Evolutionary conservation across 2,113 vertebrate genomes (phyloP).

Genomic region (Bambusicola thoracicus): DNA sequence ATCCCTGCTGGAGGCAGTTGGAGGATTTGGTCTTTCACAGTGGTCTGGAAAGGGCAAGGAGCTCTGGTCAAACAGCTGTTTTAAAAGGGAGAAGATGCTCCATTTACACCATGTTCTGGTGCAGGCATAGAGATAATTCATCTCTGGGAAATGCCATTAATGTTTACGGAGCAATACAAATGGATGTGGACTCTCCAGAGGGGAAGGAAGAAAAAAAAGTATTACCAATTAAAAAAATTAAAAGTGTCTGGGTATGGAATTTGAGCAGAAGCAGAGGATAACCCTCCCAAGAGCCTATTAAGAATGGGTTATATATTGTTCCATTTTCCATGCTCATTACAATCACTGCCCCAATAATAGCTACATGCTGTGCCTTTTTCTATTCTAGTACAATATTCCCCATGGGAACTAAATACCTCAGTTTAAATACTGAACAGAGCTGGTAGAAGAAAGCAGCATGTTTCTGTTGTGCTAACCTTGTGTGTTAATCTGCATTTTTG

Average conservation of each 20-base stretch:
- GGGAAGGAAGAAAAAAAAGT: neutral
- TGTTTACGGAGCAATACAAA: neutral
- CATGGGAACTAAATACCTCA: slow-evolving; percentile 18
- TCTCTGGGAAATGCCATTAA: neutral
- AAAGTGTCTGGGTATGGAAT: neutral
- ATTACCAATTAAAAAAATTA: neutral
- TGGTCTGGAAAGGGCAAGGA: neutral
- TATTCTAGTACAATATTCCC: slow-evolving; percentile 51
- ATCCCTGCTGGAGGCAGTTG: neutral
- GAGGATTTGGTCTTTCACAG: neutral
- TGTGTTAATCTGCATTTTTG: neutral
- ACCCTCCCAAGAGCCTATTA: slow-evolving; percentile 58
- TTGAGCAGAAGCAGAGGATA: slow-evolving; percentile 32
- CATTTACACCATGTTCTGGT: neutral
- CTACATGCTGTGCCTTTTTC: slow-evolving; percentile 20
- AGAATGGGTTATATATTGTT: slow-evolving; percentile 54
- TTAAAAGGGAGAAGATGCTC: neutral
- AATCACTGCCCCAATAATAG: slow-evolving; percentile 58
- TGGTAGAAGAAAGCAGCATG: neutral
- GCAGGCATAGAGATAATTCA: neutral
- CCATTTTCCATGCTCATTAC: slow-evolving; percentile 67
- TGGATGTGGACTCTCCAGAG: neutral
- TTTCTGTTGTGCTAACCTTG: neutral
- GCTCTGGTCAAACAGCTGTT: neutral
- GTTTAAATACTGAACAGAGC: slow-evolving; percentile 58